Evolutionary conservation across 2,797 vertebrate genomes (phyloP).

Genomic region (Galaxias olidus): DNA sequence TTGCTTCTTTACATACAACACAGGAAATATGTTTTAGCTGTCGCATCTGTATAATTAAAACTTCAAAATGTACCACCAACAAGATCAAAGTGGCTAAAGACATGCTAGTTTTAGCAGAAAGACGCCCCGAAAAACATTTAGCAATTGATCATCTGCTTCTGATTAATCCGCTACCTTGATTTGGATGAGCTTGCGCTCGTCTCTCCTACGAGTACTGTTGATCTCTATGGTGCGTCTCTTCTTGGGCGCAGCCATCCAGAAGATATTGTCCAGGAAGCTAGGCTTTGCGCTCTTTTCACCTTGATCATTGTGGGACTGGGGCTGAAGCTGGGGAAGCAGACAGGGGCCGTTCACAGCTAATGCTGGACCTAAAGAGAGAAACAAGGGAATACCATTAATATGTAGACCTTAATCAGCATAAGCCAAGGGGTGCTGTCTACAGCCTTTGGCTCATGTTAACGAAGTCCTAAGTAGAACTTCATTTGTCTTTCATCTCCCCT

Average conservation of each 20-base stretch:
- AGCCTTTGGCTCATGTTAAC: no score
- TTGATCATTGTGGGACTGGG: background rate
- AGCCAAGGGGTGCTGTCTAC: no score
- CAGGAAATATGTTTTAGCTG: no score
- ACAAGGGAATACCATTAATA: background rate
- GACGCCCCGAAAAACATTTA: no score
- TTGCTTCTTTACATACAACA: no score
- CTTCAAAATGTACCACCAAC: no score
- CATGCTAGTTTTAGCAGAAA: no score
- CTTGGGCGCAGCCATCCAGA: slow-evolving; percentile 97
- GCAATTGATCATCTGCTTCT: background rate
- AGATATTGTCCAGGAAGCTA: slow-evolving; percentile 73
- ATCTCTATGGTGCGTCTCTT: slow-evolving; percentile 91
- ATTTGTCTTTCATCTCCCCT: no score
- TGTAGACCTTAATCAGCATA: no score
- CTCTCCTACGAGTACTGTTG: slow-evolving; percentile 88
- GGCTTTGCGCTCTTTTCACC: slow-evolving; percentile 36
- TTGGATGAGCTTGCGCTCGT: slow-evolving; percentile 79
- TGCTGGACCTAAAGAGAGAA: slow-evolving; percentile 70
- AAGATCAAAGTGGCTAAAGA: no score
- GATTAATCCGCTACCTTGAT: slow-evolving; percentile 75
- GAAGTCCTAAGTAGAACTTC: no score
- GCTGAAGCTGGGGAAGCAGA: slow-evolving; percentile 53
- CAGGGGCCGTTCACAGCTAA: slow-evolving; percentile 74
- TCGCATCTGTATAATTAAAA: no score